Percentiles rank a stretch among this genome's conserved stretches.
phyloP scores from a whole-genome alignment of 2,888 invertebrate genomes.

The Temnothorax unifasciatus region DNA sequence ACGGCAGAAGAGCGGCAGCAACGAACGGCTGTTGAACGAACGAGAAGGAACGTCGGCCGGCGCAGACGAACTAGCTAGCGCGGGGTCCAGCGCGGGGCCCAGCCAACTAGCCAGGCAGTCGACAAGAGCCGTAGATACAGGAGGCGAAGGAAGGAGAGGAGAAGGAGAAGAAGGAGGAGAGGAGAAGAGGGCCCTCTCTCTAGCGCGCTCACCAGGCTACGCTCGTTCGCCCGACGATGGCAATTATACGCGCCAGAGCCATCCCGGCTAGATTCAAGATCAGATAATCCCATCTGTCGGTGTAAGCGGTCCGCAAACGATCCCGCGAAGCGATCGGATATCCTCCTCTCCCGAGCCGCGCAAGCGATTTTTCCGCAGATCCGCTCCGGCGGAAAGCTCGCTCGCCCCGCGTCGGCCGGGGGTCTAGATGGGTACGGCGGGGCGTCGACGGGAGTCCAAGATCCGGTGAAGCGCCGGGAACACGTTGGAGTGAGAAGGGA shows the following conservation, averaged over 20 bases:
- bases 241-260: slow-evolving; percentile 84
- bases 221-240: slow-evolving; percentile 78
- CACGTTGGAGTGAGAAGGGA: not conserved
- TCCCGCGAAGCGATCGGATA: slow-evolving; percentile 82
- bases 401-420: slow-evolving; percentile 17
- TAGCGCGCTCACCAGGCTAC: slow-evolving; percentile 64
- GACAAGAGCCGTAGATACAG: slow-evolving; percentile 66
- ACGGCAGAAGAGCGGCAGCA: slow-evolving; percentile 60
- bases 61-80: slow-evolving; percentile 59
- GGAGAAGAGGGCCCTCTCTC: slow-evolving; percentile 54
- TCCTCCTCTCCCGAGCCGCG: slow-evolving; percentile 66
- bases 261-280: slow-evolving; percentile 84
- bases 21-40: slow-evolving; percentile 60
- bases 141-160: slow-evolving; percentile 46
- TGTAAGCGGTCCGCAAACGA: slow-evolving; percentile 83
- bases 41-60: slow-evolving; percentile 57
- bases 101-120: slow-evolving; percentile 33
- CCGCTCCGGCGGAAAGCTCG: slow-evolving; percentile 58
- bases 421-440: not conserved
- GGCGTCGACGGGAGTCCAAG: not conserved
- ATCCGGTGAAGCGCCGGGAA: not conserved
- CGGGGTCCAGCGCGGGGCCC: slow-evolving; percentile 43
- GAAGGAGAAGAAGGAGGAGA: not conserved
- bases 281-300: slow-evolving; percentile 85
- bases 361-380: slow-evolving; percentile 69